Evolutionary conservation across 2,113 vertebrate genomes (phyloP).

Genomic region (Petroica traversi): DNA sequence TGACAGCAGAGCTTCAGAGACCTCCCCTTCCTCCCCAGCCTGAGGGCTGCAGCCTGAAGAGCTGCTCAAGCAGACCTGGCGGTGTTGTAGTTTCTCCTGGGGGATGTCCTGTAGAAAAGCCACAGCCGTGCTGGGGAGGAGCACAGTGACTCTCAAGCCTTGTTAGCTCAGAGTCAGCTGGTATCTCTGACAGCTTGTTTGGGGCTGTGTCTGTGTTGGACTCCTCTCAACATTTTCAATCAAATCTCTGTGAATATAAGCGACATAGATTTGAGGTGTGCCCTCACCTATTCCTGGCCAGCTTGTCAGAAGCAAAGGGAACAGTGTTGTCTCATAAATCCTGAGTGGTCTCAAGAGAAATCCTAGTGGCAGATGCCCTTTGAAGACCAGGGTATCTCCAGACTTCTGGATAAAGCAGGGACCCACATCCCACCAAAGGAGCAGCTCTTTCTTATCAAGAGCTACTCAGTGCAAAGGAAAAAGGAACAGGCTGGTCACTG

Average conservation of each 20-base stretch:
- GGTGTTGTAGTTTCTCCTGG: slow-evolving; percentile 68
- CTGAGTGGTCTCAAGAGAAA: not conserved
- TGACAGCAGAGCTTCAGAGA: not conserved
- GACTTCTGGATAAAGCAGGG: not conserved
- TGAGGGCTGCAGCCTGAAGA: slow-evolving; percentile 42
- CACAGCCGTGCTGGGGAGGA: not conserved
- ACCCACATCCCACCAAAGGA: accelerated
- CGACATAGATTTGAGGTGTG: not conserved
- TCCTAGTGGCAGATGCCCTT: not conserved
- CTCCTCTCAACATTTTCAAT: not conserved
- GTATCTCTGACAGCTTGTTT: not conserved
- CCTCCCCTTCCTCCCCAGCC: slow-evolving; percentile 34
- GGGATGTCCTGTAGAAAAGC: slow-evolving; percentile 69
- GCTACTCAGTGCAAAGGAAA: not conserved
- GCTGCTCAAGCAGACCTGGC: slow-evolving; percentile 71
- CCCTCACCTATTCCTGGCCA: not conserved
- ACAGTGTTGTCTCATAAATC: not conserved
- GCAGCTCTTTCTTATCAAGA: not conserved
- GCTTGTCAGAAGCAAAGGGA: not conserved
- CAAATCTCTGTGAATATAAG: not conserved
- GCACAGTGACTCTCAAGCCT: not conserved
- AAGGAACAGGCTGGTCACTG: not conserved
- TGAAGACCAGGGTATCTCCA: not conserved
- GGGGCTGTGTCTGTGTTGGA: not conserved
- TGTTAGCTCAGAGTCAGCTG: not conserved